Base-by-base conservation (phyloP, 2,888 invertebrate species). In the Clanis bilineata region DNA sequence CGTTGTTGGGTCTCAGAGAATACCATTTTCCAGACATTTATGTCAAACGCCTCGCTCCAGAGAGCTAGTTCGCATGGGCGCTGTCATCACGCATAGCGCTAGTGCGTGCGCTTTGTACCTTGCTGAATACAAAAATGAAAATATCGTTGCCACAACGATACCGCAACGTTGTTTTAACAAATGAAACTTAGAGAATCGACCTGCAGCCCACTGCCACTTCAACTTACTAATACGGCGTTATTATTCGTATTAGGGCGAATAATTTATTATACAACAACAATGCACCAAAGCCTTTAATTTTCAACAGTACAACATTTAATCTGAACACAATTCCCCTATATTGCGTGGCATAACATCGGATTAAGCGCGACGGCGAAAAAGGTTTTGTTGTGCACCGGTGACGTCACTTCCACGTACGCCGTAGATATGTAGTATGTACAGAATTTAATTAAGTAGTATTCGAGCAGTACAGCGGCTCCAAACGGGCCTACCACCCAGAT, bases 401-500 rank as follows among this genome's bases (percentile, higher is more conserved):
- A 72, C 74, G 76, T 79, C 74, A 76, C 62, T 64, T 63, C 64
- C 58, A 62, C 58, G 60, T 58, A 57, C 65, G 56, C 47, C 59
- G 58, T 64, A 69, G 71, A 67, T 69, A 69, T 72, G 71, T 70
- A 77, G 58, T 64, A 69, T 72, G 67, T 69, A 69, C 73, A 71
- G 70, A 77, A 72, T 79, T 79, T 76, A 81, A 81, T 81, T 80
- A 81, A 80, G 75, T n/a, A n/a, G n/a, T n/a, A n/a, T n/a, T 65
- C 64, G 18, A 51, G 32, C 51, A 69, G 62, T 59, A 59, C 58
- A 58, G 57, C 56, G 58, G 56, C 43, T 18, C 15, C 43, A 21
- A 18, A 32, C 51, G 51, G 7, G 4, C 25, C 56, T 43, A 43
- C 56, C 43, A 21, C 39, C 25, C 23, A 6, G 43, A 28, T 21